phyloP scores from a whole-genome alignment of 2,888 invertebrate genomes.

The Polydrusus tereticollis region DNA sequence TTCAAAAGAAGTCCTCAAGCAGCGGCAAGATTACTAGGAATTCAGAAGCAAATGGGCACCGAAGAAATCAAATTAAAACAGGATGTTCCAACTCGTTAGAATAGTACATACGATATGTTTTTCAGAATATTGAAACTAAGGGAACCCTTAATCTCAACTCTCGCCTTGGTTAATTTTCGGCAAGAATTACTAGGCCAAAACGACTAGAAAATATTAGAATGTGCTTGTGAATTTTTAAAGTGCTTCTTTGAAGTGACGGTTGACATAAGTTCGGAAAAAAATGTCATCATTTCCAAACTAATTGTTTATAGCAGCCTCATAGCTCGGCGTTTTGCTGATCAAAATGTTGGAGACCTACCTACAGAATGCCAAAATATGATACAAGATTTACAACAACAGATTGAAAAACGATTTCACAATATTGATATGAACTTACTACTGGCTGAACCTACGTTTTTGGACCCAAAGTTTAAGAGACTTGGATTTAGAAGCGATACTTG shows the following conservation, averaged over 20 bases:
- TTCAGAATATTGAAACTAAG: constrained; percentile 19
- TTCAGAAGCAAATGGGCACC: constrained; percentile 38
- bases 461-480: constrained; percentile 31
- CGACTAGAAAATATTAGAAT: constrained; percentile 5
- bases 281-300: constrained; percentile 29
- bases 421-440: constrained; percentile 20
- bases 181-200: constrained; percentile 11
- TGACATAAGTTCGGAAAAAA: background rate
- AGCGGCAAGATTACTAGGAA: constrained; percentile 31
- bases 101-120: constrained; percentile 42
- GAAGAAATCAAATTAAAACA: constrained; percentile 48
- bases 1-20: constrained; percentile 44
- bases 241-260: constrained; percentile 6
- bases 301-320: constrained; percentile 23
- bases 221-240: constrained; percentile 12
- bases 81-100: constrained; percentile 46
- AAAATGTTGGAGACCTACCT: background rate
- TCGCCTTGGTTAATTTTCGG: constrained; percentile 16
- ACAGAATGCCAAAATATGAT: background rate
- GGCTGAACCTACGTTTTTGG: constrained; percentile 20
- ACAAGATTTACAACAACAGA: background rate
- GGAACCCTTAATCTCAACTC: constrained; percentile 35
- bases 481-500: constrained; percentile 4
- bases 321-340: background rate
- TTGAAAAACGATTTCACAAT: background rate